Percentiles rank a stretch among this genome's conserved stretches.
These are phyloP conservation scores for Druon quercuslanigerum DNA, from an alignment of 1,140 invertebrate species.

Conservation along the genomic window DNA sequence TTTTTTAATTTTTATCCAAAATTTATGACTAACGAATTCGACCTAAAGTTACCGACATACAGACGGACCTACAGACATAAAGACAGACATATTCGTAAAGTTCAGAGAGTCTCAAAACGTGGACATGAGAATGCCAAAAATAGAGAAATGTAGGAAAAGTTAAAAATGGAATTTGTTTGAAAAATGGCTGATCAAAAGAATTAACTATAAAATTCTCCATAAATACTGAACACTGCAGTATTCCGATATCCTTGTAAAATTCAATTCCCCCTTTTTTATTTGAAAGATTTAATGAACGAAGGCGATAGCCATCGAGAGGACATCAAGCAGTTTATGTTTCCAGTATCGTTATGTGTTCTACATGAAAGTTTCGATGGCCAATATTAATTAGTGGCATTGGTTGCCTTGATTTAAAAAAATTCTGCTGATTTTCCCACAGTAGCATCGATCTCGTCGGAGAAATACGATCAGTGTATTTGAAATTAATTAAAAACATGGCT, in stretches of 20 bases:
- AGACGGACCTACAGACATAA: too few species aligned
- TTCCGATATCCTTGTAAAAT: background rate
- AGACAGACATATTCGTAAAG: too few species aligned
- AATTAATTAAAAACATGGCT: slow-evolving; percentile 24
- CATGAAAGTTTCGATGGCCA: background rate
- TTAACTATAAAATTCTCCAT: too few species aligned
- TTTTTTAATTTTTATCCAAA: too few species aligned
- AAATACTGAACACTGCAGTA: background rate
- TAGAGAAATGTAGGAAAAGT: too few species aligned
- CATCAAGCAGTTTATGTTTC: slow-evolving; percentile 24
- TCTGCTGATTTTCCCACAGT: slow-evolving; percentile 3
- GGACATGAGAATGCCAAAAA: too few species aligned
- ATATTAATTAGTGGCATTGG: slow-evolving; percentile 13
- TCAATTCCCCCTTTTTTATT: background rate
- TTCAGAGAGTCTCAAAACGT: too few species aligned
- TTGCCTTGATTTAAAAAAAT: slow-evolving; percentile 19
- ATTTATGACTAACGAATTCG: too few species aligned
- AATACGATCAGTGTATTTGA: slow-evolving; percentile 22
- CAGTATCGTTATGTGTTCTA: slow-evolving; percentile 8
- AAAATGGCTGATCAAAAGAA: too few species aligned
- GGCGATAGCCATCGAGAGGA: slow-evolving; percentile 9
- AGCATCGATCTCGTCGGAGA: slow-evolving; percentile 2
- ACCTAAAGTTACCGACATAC: too few species aligned
- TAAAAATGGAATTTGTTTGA: too few species aligned
- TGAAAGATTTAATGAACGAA: slow-evolving; percentile 15